Conservation (phyloP, 1,140 invertebrate genomes). For the Trialeurodes vaporariorum region DNA sequence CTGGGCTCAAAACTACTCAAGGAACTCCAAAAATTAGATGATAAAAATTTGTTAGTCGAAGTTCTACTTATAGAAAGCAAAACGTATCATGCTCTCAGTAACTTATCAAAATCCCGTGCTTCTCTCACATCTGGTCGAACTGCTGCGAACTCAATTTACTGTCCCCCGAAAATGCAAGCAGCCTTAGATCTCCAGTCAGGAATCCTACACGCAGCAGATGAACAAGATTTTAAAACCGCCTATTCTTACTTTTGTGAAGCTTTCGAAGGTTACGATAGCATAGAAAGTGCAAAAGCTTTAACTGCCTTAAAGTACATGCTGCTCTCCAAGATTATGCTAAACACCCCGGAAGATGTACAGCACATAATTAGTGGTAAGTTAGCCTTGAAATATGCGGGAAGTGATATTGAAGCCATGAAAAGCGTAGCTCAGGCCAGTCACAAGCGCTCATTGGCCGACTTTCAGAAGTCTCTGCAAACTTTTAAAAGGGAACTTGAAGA, state of each 20-base stretch:
- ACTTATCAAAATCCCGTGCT: conserved; percentile 91
- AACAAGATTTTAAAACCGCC: conserved; percentile 98
- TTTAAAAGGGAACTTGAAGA: conserved; percentile 86
- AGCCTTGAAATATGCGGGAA: conserved; percentile 89
- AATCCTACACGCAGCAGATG: conserved; percentile 97
- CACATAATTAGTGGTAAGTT: conserved; percentile 93
- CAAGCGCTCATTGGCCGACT: conserved; percentile 91
- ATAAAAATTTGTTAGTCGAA: conserved; percentile 96
- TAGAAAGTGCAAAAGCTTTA: conserved; percentile 82
- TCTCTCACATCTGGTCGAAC: conserved; percentile 95
- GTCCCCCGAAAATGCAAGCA: conserved; percentile 95
- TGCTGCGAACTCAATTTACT: conserved; percentile 98
- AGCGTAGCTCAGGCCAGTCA: conserved; percentile 91
- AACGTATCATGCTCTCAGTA: conserved; percentile 94
- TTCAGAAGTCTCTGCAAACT: conserved; percentile 72
- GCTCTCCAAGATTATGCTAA: conserved; percentile 96
- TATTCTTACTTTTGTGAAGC: conserved; percentile 99
- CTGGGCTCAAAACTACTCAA: conserved; percentile 74
- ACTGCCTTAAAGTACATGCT: conserved; percentile 98
- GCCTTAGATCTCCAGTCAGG: conserved; percentile 95
- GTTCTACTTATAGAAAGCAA: conserved; percentile 95
- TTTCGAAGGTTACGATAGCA: conserved; percentile 97
- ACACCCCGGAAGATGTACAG: conserved; percentile 89
- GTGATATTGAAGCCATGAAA: conserved; percentile 96
- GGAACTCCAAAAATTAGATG: conserved; percentile 97